phyloP scores from a whole-genome alignment of 2,888 invertebrate genomes.

The Agrotis segetum region DNA sequence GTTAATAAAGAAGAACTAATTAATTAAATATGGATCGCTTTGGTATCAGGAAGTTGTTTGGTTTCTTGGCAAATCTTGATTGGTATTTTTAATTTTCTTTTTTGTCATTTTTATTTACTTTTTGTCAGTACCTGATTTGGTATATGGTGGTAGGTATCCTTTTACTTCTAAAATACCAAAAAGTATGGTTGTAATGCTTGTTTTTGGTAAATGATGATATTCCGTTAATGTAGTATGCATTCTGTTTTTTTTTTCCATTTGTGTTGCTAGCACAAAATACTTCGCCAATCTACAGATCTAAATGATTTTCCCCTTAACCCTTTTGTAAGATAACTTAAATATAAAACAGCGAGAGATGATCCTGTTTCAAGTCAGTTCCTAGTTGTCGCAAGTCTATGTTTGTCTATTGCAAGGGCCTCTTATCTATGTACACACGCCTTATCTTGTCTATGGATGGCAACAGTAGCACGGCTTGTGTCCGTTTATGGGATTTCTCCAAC shows the following conservation, averaged over 20 bases:
- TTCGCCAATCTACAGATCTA: too few relatives aligned
- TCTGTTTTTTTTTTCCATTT: too few relatives aligned
- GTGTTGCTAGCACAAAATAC: too few relatives aligned
- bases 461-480: constrained; percentile 71
- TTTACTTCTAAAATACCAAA: too few relatives aligned
- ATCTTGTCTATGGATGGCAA: constrained; percentile 69
- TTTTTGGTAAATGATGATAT: constrained; percentile 1
- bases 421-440: constrained; percentile 69
- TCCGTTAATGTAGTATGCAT: too few relatives aligned
- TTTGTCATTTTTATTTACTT: not conserved
- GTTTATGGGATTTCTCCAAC: constrained; percentile 67
- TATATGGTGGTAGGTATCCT: too few relatives aligned
- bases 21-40: constrained; percentile 34
- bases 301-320: too few relatives aligned
- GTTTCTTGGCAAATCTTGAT: constrained; percentile 31
- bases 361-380: constrained; percentile 30
- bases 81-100: constrained; percentile 1
- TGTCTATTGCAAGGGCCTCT: constrained; percentile 58
- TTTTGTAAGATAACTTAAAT: not conserved
- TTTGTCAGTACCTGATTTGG: not conserved
- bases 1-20: constrained; percentile 40
- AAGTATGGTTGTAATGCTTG: constrained; percentile 1
- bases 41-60: constrained; percentile 39
- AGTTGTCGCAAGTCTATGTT: constrained; percentile 41
- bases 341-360: not conserved